These are phyloP conservation scores for Volucella inanis DNA, from an alignment of 2,888 invertebrate species.

Conservation along the genomic window DNA sequence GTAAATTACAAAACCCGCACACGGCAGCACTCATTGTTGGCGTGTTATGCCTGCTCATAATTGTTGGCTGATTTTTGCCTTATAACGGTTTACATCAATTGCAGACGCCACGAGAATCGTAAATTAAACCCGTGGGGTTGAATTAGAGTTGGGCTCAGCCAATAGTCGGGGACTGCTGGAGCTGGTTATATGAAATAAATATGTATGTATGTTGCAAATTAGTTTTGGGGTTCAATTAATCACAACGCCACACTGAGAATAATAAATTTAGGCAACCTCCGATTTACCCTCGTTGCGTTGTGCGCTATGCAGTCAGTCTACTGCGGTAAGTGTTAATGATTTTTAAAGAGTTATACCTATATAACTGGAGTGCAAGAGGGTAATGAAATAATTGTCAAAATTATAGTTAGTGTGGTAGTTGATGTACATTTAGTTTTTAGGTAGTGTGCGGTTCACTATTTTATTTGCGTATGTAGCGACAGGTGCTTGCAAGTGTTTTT, in stretches of 20 bases:
- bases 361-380: too few relatives aligned
- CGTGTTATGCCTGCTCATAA: constrained; percentile 29
- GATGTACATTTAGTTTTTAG: too few relatives aligned
- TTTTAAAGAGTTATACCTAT: too few relatives aligned
- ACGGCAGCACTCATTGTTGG: constrained; percentile 8
- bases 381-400: too few relatives aligned
- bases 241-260: constrained; percentile 40
- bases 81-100: constrained; percentile 32
- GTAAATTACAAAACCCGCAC: constrained; percentile 37
- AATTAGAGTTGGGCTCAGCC: neutral
- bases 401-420: too few relatives aligned
- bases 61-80: constrained; percentile 44
- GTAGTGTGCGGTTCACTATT: too few relatives aligned
- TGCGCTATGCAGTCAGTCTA: too few relatives aligned
- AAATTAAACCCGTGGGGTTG: constrained; percentile 40
- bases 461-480: too few relatives aligned
- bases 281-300: too few relatives aligned
- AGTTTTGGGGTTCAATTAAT: constrained; percentile 39
- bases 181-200: neutral
- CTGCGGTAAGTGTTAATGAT: too few relatives aligned
- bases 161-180: neutral
- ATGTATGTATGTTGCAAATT: constrained; percentile 8
- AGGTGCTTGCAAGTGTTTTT: too few relatives aligned
- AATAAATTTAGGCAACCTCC: neutral
- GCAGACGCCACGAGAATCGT: constrained; percentile 29